These are phyloP conservation scores for Zenarchopterus dispar DNA, from an alignment of 2,797 vertebrate species.

Conservation along the genomic window DNA sequence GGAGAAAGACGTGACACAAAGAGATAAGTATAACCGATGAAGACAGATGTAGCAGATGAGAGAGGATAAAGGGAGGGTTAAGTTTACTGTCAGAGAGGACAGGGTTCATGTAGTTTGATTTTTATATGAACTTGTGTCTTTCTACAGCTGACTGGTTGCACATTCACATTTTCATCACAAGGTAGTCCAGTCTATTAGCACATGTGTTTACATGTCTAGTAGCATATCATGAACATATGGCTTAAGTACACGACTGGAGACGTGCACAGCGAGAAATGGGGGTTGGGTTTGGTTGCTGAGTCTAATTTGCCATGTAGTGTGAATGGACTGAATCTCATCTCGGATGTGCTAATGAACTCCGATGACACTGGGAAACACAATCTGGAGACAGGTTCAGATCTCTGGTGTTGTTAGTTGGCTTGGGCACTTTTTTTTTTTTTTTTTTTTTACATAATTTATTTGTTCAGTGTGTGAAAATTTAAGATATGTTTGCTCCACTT, in stretches of 20 bases:
- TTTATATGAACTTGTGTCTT: conserved; percentile 15
- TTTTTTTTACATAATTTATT: no score
- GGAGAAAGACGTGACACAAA: conserved; percentile 26
- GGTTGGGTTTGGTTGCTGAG: conserved; percentile 33
- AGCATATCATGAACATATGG: conserved; percentile 19
- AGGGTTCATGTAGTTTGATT: conserved; percentile 19
- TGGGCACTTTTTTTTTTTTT: no score
- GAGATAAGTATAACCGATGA: conserved; percentile 44
- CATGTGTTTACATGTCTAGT: not conserved
- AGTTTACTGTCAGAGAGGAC: conserved; percentile 36
- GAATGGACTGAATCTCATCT: conserved; percentile 49
- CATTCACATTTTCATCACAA: conserved; percentile 1
- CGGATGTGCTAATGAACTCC: conserved; percentile 57
- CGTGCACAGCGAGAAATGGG: conserved; percentile 7
- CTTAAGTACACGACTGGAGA: conserved; percentile 13
- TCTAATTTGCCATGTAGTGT: conserved; percentile 62
- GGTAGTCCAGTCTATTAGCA: not conserved
- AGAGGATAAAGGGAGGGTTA: conserved; percentile 45
- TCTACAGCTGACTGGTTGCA: not conserved
- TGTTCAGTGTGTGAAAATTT: no score
- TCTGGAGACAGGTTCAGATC: conserved; percentile 4
- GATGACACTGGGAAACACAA: conserved; percentile 27
- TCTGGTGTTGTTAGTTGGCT: not conserved
- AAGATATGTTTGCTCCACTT: no score
- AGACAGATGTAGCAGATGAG: conserved; percentile 37